Conservation (phyloP, 2,888 invertebrate species). For the Brachyptera risi region DNA sequence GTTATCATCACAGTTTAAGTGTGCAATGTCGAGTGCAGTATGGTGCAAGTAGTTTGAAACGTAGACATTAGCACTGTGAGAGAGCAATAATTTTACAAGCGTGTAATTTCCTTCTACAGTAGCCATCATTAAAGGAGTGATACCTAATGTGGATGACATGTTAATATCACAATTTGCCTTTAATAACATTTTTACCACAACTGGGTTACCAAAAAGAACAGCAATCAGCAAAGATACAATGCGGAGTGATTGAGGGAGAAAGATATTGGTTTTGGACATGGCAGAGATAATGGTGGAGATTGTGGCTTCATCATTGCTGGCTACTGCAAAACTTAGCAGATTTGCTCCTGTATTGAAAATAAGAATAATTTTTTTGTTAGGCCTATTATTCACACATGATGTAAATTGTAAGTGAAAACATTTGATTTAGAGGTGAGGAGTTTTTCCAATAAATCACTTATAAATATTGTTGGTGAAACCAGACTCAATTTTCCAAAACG, state of each 20-base stretch:
- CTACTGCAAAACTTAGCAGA: neutral
- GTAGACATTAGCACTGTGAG: neutral
- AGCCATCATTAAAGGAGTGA: neutral
- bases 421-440: too few relatives aligned
- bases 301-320: neutral
- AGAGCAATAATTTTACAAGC: neutral
- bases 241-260: neutral
- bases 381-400: too few relatives aligned
- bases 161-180: neutral
- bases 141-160: neutral
- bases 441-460: neutral
- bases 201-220: neutral
- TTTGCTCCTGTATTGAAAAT: neutral
- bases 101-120: neutral
- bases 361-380: neutral
- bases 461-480: too few relatives aligned
- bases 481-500: too few relatives aligned
- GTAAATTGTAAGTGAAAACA: too few relatives aligned
- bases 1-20: too few relatives aligned
- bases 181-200: neutral
- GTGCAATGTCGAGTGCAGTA: neutral
- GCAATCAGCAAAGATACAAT: neutral
- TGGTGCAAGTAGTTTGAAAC: neutral
- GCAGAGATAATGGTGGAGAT: neutral
- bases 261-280: neutral